Evolutionary conservation across 64 coral and sea anemone species (phyloP).

Genomic region (Stichodactyla helianthus): DNA sequence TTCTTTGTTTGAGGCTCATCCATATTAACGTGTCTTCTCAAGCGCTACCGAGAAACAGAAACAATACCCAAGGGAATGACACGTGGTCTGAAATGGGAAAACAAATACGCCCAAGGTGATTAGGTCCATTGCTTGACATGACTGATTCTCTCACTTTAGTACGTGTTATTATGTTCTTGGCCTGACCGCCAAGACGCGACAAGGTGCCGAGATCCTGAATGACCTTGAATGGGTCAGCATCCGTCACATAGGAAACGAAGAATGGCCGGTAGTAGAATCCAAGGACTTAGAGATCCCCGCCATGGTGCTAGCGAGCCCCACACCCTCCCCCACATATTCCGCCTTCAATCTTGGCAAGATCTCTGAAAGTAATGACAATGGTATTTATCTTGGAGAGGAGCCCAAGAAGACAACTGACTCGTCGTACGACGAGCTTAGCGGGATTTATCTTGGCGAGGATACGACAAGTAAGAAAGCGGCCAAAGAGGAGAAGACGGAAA

Average conservation of each 20-base stretch:
- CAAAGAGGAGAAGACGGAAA: neutral
- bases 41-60: too few relatives aligned
- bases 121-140: neutral
- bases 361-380: conserved; percentile 40
- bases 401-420: conserved; percentile 66
- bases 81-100: too few relatives aligned
- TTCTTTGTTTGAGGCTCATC: too few relatives aligned
- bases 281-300: conserved; percentile 57
- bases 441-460: conserved; percentile 82
- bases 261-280: conserved; percentile 82
- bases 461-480: conserved; percentile 34
- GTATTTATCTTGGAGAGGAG: conserved; percentile 67
- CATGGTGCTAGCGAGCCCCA: conserved; percentile 21
- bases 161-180: conserved; percentile 95
- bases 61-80: too few relatives aligned
- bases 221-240: conserved; percentile 84
- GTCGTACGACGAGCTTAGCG: conserved; percentile 78
- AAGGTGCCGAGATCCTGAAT: conserved; percentile 79
- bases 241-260: conserved; percentile 81
- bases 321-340: conserved; percentile 19
- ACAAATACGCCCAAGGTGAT: too few relatives aligned
- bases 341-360: conserved; percentile 30
- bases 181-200: conserved; percentile 82
- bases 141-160: conserved; percentile 7
- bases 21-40: too few relatives aligned